phyloP scores from a whole-genome alignment of 2,113 vertebrate species.

The Gallinago paraguaiae region DNA sequence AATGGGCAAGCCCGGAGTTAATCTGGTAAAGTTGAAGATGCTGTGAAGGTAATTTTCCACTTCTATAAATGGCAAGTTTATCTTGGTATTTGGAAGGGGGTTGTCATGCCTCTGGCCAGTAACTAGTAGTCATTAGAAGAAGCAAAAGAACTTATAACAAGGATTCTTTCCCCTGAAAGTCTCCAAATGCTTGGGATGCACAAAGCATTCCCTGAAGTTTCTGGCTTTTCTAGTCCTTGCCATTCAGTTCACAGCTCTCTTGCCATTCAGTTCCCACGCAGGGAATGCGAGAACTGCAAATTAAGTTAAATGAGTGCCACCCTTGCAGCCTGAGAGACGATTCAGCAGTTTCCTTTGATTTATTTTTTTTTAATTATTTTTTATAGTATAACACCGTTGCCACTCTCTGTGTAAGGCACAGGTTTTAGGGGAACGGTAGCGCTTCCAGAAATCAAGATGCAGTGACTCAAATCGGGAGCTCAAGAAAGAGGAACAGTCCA shows the following conservation, averaged over 20 bases:
- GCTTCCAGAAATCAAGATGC: background rate
- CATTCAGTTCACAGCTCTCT: background rate
- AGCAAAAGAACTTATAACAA: background rate
- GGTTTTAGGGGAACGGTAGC: accelerated
- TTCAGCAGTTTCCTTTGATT: background rate
- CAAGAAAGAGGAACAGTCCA: background rate
- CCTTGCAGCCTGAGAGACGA: background rate
- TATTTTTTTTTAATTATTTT: background rate
- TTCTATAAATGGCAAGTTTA: background rate
- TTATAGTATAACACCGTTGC: background rate
- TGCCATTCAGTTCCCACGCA: background rate
- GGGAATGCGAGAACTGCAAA: background rate
- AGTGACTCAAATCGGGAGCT: background rate
- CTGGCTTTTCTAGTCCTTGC: background rate
- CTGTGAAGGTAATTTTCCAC: background rate
- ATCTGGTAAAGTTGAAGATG: background rate
- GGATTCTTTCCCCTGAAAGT: background rate
- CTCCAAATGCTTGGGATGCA: background rate
- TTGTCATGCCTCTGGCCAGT: background rate
- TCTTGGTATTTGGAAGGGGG: background rate
- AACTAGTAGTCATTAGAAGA: background rate
- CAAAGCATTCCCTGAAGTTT: background rate
- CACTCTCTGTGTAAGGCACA: accelerated
- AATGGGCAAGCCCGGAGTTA: background rate
- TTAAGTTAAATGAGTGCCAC: background rate